Base-by-base conservation (phyloP, 2,888 invertebrate genomes). In the Rugalucina vietnamica region DNA sequence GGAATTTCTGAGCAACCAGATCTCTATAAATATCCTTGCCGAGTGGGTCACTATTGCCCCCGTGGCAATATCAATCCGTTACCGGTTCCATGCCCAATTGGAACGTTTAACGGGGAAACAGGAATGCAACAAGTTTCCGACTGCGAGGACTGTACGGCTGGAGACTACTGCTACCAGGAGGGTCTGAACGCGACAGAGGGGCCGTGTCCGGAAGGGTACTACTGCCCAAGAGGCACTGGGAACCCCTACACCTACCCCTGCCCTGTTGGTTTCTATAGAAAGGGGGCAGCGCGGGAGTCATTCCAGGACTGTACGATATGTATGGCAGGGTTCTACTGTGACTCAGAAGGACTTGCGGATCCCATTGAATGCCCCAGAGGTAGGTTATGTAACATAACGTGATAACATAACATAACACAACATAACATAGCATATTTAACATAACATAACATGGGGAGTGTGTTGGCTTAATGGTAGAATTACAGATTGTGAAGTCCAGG, bases 221-320 rank as follows among this genome's bases (percentile, higher is more conserved):
- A 94, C 86, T 94, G 94, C 79, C 94, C 94, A 0, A 76, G 89
- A 8, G 94, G 94, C 21, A 94, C 94, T 5, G 93, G 89, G 2
- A 87, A 85, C 27, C 80, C 91, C 3, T 60, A 90, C 57, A 85
- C 89, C 4, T 93, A 81, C 86, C 94, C 94, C 0, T 94, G 94
- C 84, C 93, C 93, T 1, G 91, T 94, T 73, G 94, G 94, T 21
- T 94, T 93, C 87, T 94, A 94, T 90, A 85, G 94, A 57, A 93
- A 93, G 57, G 92, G 92, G 21, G 92, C 94, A n/a, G 93, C 94
- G 1, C 90, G 89, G 34, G 93, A 93, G 79, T 93, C 93, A 8
- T 94, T 93, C 89, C 91, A 93, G 71, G 93, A 93, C 65, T 94
- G 94, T 86, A 90, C 94, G 8, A 93, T 92, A 79, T 94, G 94